phyloP scores from a whole-genome alignment of 2,797 vertebrate species.

The Phylloscopus collybita region DNA sequence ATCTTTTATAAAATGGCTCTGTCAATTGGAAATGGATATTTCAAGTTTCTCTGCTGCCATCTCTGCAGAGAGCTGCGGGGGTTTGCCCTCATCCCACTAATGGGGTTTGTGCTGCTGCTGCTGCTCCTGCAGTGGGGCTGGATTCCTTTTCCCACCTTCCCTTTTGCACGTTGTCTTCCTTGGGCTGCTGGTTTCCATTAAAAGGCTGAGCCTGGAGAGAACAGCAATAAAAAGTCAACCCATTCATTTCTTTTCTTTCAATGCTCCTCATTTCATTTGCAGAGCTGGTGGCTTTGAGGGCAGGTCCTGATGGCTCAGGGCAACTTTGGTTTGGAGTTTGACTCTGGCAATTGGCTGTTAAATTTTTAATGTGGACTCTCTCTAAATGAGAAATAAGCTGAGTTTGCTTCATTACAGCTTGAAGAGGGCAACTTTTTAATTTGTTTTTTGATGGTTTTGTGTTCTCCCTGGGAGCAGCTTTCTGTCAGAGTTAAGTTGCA shows the following conservation, averaged over 20 bases:
- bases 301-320: neutral
- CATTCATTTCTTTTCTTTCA: neutral
- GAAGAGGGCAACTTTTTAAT: neutral
- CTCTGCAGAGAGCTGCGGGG: neutral
- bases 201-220: neutral
- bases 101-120: neutral
- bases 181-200: neutral
- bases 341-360: neutral
- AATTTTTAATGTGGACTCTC: neutral
- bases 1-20: neutral
- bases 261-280: neutral
- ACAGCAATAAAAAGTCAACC: neutral
- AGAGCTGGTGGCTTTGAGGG: neutral
- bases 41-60: neutral
- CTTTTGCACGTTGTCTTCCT: neutral
- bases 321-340: neutral
- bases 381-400: neutral
- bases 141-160: neutral
- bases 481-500: neutral
- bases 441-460: neutral
- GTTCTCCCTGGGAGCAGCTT: neutral
- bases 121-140: fast-evolving
- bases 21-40: fast-evolving
- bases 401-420: neutral
- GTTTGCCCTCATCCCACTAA: neutral